Evolutionary conservation across 2,888 invertebrate species (phyloP), one percentile per base, ranked within the genome.

Genomic region (Volucella bombylans): DNA sequence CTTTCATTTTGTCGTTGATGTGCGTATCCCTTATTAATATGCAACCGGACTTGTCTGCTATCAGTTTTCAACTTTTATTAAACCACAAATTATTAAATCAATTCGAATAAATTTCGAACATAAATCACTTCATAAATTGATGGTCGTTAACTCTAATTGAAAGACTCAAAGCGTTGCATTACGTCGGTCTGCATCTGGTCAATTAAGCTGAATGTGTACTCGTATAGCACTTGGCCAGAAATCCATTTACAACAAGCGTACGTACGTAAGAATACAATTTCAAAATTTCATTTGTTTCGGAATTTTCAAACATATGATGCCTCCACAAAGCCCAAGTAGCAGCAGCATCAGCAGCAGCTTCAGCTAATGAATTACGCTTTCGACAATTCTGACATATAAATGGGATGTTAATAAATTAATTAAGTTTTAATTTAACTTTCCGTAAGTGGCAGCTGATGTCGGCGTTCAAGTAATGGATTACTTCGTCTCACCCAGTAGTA

Each of bases 361-460:
- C 31, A 73, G 69, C 73, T 74, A 83, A 83, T 71, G 80, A 69
- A 83, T 80, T 59, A 67, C 54, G 50, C 59, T 71, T 65, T 74
- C 49, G 65, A 61, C 79, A 57, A 83, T 83, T 67, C 83, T 80
- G 80, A 83, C 80, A 83, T 74, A 80, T 74, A 83, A 83, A 83
- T 83, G 83, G 31, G 73, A 83, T 83, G 83, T 83, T 74, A 83
- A 83, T 83, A 83, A 83, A 83, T 83, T 80, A 83, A 83, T 83
- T 83, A 83, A 74, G 83, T 74, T 83, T 83, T 80, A 83, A 83
- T 83, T 83, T 80, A 74, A 83, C 69, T 83, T 80, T 71, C 54
- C 64, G 80, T 65, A 79, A 74, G 68, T 83, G 74, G 83, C 83
- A 83, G 83, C 83, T 83, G 83, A 74, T 83, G 83, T 83, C 80